These are phyloP conservation scores for Phasia obesa DNA, from an alignment of 2,888 invertebrate species.

Conservation along the genomic window DNA sequence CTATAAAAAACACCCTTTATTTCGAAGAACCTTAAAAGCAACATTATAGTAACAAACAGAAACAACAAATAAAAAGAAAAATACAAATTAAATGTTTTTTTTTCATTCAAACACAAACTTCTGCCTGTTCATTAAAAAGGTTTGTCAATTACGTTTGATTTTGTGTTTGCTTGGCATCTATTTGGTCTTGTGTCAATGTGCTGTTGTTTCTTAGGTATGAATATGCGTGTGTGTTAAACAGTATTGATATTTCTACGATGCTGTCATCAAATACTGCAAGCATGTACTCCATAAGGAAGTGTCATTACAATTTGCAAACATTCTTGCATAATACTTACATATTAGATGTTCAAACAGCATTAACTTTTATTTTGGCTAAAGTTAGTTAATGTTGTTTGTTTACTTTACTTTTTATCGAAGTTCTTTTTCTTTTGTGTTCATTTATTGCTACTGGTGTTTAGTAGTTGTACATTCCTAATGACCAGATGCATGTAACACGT, in stretches of 20 bases:
- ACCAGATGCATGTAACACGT: constrained; percentile 59
- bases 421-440: constrained; percentile 37
- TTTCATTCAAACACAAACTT: too few species aligned
- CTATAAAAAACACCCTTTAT: too few species aligned
- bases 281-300: constrained; percentile 67
- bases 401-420: constrained; percentile 23
- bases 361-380: constrained; percentile 34
- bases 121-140: too few species aligned
- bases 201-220: too few species aligned
- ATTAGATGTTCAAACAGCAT: constrained; percentile 35
- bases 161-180: too few species aligned
- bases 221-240: constrained; percentile 18
- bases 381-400: constrained; percentile 29
- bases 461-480: constrained; percentile 63
- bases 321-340: constrained; percentile 69
- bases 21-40: too few species aligned
- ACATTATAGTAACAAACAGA: too few species aligned
- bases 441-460: constrained; percentile 67
- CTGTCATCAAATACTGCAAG: constrained; percentile 50
- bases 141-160: too few species aligned
- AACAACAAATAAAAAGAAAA: too few species aligned
- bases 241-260: constrained; percentile 50
- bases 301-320: constrained; percentile 70
- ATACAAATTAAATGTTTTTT: too few species aligned
- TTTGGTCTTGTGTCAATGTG: too few species aligned